Base-by-base conservation (phyloP, 64 coral and sea anemone genomes). In the Pocillopora damicornis region DNA sequence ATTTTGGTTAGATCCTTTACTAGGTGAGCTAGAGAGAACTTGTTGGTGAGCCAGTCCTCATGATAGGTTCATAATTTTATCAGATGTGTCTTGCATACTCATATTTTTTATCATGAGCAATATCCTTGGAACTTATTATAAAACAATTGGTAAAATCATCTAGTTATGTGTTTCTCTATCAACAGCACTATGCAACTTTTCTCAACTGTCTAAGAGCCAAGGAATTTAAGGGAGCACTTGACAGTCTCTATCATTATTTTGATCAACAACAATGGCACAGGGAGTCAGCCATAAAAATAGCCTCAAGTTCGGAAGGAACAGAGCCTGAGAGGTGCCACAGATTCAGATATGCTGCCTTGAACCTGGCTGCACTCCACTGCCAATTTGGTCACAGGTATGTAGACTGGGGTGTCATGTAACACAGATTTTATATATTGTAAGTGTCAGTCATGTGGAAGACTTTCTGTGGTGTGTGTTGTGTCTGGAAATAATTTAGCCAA, bases 321-420 rank as follows among this genome's bases (percentile, higher is more conserved):
- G 90, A 94, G 75, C 88, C 92, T 71, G 96, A 98, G 64, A 88
- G 86, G 25, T 94, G 96, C 58, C 80, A 91, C 57, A 88, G 96
- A 73, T 98, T 98, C 75, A 87, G 96, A 90, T 98, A 98, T 90
- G 96, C 96, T 75, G 96, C 96, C 84, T 67, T 98, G 61, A 98
- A 92, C 79, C 84, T 98, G 34, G 96, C 90, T 35, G 88, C 93
- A 16, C 76, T 98, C 37, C 96, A 95, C 30, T 92, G 87, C 8
- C 88, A 88, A 66, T 95, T 98, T 94, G 90, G 93, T 87, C 96
- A 98, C 78, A 95, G 88, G 96, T 98, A 89, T 74, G 63, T 42
- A 0, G 3, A 22, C 22, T 15, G 5, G 18, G 15, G 34, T 37
- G 75, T 56, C 67, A 25, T 71, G 67, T 23, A 51, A 51, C 42